Conservation (phyloP, 2,113 vertebrate species). For the Polyodon spathula region DNA sequence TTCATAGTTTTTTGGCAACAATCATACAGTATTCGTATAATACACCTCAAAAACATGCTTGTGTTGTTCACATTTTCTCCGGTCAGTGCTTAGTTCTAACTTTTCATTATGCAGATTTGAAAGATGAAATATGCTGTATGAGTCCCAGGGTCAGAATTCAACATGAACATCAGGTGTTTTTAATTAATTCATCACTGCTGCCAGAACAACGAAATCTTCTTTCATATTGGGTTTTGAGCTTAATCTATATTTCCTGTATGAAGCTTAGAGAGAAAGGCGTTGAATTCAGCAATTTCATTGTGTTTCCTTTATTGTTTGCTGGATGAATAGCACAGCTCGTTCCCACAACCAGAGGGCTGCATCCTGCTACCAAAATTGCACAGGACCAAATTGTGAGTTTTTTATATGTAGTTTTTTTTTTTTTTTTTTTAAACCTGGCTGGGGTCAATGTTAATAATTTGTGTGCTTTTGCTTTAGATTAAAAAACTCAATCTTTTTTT, state of each 20-base stretch:
- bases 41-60: too few relatives aligned
- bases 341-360: not conserved
- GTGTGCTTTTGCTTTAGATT: too few relatives aligned
- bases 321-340: not conserved
- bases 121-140: too few relatives aligned
- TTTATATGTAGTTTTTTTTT: not conserved
- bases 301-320: not conserved
- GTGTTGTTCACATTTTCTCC: too few relatives aligned
- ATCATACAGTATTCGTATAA: too few relatives aligned
- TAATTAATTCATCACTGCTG: not conserved
- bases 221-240: not conserved
- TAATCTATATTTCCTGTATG: conserved; percentile 1
- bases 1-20: too few relatives aligned
- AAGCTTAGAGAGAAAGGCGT: not conserved
- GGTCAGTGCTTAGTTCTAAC: too few relatives aligned
- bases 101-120: too few relatives aligned
- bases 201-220: not conserved
- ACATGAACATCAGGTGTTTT: not conserved
- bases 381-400: not conserved
- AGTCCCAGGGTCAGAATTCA: not conserved
- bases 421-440: too few relatives aligned
- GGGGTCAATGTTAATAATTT: too few relatives aligned
- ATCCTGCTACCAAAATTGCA: not conserved
- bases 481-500: too few relatives aligned
- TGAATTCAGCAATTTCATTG: not conserved